Base-by-base conservation (phyloP, 2,113 vertebrate species). In the Phaethornis superciliosus region DNA sequence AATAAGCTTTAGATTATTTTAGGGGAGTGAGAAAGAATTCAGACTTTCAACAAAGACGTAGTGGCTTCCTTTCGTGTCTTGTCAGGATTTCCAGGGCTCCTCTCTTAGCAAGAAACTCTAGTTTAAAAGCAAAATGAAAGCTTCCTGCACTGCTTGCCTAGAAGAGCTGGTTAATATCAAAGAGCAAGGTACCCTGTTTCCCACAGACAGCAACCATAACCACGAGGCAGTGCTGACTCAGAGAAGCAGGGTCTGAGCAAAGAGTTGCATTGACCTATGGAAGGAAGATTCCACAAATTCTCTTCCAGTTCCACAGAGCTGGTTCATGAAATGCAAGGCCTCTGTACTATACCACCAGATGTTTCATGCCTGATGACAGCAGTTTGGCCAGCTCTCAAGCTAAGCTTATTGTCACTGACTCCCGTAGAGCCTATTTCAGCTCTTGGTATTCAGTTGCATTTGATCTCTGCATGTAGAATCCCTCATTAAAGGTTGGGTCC, bases 251-350 rank as follows among this genome's bases (percentile, higher is more conserved):
- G 27, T 9, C n/a, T 65, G 59, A 84, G 46, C 42, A 69, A 55
- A 84, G 51, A 37, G 28, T 7, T 83, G n/a, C 22, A 35, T 84
- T 76, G 15, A 37, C 7, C 4, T 5, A 12, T 3, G 40, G 74
- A 54, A 86, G 26, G n/a, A 64, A 49, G 30, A 40, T 52, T 15
- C 32, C 30, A 37, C 8, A 10, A 37, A 14, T 13, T 59, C 15
- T 22, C 28, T 51, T 32, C n/a, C 27, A 40, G 58, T 18, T 21
- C 22, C 56, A 10, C 44, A 63, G 42, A 27, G 5, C 24, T 85
- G 28, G 7, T 24, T 15, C 12, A 15, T 1, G 3, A 55, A 63
- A 18, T 13, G 17, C 37, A 62, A 7, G 0, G 4, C 9, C 21
- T 70, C 18, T 23, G 8, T n/a, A 27, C 24, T 47, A 10, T 28